These are phyloP conservation scores for Eretmochelys imbricata DNA, from an alignment of 2,113 vertebrate genomes.

Conservation along the genomic window DNA sequence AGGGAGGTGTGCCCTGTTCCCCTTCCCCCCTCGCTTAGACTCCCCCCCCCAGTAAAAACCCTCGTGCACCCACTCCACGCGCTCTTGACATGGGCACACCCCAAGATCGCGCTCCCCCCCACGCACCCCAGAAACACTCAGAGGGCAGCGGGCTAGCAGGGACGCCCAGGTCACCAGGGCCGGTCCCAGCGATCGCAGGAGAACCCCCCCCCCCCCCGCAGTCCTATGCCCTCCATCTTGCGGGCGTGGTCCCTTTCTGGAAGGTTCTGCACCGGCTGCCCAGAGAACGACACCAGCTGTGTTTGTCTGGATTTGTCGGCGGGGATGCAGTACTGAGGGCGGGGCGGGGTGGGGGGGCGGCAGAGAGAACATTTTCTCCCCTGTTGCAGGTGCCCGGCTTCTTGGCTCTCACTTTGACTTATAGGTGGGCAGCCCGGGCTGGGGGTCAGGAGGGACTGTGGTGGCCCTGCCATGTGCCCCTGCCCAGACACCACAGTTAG, in stretches of 20 bases:
- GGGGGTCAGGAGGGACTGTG: rapidly evolving
- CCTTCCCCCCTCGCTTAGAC: neutral
- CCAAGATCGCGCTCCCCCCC: neutral
- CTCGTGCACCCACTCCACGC: neutral
- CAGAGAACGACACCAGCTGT: neutral
- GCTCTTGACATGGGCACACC: neutral
- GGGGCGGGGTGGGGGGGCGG: neutral
- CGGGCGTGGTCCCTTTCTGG: neutral
- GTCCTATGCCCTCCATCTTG: neutral
- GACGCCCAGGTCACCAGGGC: neutral
- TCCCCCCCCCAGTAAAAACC: neutral
- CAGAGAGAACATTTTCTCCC: rapidly evolving
- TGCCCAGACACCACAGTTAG: neutral
- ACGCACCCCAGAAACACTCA: neutral
- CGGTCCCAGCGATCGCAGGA: neutral
- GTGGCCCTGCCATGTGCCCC: neutral
- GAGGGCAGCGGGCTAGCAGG: neutral
- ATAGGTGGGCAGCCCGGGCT: rapidly evolving
- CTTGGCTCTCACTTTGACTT: neutral
- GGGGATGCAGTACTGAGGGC: rapidly evolving
- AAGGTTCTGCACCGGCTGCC: neutral
- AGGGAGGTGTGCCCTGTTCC: neutral
- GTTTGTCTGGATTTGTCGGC: neutral
- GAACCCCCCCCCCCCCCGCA: neutral
- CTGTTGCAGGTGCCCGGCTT: neutral